Conservation (phyloP, 2,113 vertebrate species). For the Mus musculus region GRCm39 chr3:94323501-94324000, state of each 20-base stretch:
- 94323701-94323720: background rate
- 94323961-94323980: background rate
- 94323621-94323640: background rate
- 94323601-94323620: background rate
- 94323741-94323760: constrained; percentile 34
- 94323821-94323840: background rate
- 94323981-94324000: background rate
- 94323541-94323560: background rate
- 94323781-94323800: constrained; percentile 42
- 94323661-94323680: background rate
- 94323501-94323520: background rate
- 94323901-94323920: background rate
- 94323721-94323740: background rate
- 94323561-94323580: background rate
- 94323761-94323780: background rate
- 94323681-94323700: background rate
- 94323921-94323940: background rate
- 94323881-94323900: background rate
- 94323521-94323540: background rate
- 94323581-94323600: background rate
- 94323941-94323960: background rate
- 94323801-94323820: constrained; percentile 23
- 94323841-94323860: too few relatives aligned
- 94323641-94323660: background rate
- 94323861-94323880: background rate